Base-by-base conservation (phyloP, 1,140 invertebrate genomes). In the Phymorhynchus buccinoides region DNA sequence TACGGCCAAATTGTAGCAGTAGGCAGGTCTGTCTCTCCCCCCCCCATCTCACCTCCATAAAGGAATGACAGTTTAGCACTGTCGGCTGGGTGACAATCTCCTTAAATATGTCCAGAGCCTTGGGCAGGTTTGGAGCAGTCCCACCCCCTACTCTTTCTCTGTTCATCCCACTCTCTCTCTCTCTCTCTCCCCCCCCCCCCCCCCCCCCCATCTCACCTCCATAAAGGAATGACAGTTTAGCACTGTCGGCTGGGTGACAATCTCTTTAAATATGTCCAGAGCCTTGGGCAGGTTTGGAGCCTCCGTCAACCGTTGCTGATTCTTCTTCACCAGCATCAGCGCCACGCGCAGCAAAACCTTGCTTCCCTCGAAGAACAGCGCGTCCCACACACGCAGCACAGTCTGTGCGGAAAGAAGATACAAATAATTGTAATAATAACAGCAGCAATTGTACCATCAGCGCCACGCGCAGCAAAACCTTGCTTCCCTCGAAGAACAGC, bases 331-430 rank as follows among this genome's bases (percentile, higher is more conserved):
- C 68, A 98, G 94, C 35, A 96, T 96, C 73, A 98, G 91, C 87
- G 96, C 96, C n/a, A 98, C 97, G 89, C 97, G 94, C 89, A 98
- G 96, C 30, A 98, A 92, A 85, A 96, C 95, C 92, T 98, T 99
- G 62, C 96, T 96, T 35, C 98, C 98, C 94, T 99, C 98, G 88
- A 97, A 96, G 93, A 99, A 98, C 68, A 99, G 94, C 90, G 97
- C 98, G 93, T 99, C 98, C 98, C 98, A 98, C 91, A 98, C 96
- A 89, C 97, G 94, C 3, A 98, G 93, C 52, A 97, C 97, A 42
- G 97, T 98, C 95, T 96, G n/a, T 88, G 86, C 37, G 68, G 27
- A n/a, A n/a, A n/a, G n/a, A n/a, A n/a, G n/a, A n/a, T n/a, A n/a
- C n/a, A n/a, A n/a, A n/a, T n/a, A n/a, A n/a, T n/a, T n/a, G n/a